These are phyloP conservation scores for Callyntrura sp. DNA, from an alignment of 2,888 invertebrate genomes.

Conservation along the genomic window DNA sequence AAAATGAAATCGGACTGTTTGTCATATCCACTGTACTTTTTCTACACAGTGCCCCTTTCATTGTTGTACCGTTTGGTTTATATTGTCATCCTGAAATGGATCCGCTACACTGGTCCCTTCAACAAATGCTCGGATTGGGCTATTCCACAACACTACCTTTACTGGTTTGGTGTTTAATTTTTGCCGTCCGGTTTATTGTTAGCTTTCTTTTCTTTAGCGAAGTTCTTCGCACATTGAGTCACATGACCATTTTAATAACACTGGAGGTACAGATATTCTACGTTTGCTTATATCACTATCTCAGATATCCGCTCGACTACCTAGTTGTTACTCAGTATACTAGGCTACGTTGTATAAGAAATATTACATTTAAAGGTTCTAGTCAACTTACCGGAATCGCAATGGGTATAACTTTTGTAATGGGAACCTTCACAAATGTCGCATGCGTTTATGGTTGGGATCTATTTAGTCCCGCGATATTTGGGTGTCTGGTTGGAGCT, in stretches of 20 bases:
- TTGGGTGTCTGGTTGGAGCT: not conserved
- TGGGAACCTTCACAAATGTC: constrained; percentile 7
- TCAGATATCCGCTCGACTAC: not conserved
- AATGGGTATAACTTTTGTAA: not conserved
- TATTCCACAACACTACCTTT: not conserved
- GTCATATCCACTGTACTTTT: too few relatives aligned
- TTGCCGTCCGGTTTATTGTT: not conserved
- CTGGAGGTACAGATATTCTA: constrained; percentile 49
- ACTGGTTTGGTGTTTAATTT: not conserved
- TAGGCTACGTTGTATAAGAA: constrained; percentile 29
- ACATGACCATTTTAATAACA: constrained; percentile 34
- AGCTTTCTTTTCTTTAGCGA: not conserved
- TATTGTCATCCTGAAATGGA: too few relatives aligned
- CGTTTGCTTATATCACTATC: not conserved
- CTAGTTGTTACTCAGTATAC: not conserved
- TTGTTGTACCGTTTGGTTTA: too few relatives aligned
- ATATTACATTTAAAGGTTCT: constrained; percentile 1
- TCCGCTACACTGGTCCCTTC: too few relatives aligned
- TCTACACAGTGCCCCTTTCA: too few relatives aligned
- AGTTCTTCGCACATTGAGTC: not conserved
- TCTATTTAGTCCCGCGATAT: not conserved
- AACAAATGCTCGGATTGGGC: too few relatives aligned
- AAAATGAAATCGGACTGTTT: too few relatives aligned
- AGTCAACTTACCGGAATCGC: constrained; percentile 5
- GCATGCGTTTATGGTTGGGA: not conserved